phyloP scores from a whole-genome alignment of 2,888 invertebrate genomes.

The Lottia gigantea region DNA sequence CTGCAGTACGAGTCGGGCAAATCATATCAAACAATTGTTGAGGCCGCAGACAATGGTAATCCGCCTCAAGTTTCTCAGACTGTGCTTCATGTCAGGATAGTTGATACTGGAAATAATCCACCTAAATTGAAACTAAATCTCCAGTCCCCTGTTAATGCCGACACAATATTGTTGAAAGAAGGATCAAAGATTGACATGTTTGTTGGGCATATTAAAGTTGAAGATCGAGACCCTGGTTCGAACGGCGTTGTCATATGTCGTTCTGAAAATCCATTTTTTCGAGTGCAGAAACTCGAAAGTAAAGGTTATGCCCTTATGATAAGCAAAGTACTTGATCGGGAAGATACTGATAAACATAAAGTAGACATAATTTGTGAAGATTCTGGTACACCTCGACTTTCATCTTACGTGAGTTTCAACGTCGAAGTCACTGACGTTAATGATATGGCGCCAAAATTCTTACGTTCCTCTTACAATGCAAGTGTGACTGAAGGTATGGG shows the following conservation, averaged over 20 bases:
- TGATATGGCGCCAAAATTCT: slow-evolving; percentile 59
- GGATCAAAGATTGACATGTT: slow-evolving; percentile 40
- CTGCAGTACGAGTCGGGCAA: slow-evolving; percentile 31
- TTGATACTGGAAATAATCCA: slow-evolving; percentile 90
- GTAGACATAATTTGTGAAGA: slow-evolving; percentile 56
- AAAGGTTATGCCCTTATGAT: slow-evolving; percentile 38
- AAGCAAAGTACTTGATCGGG: slow-evolving; percentile 50
- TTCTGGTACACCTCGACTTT: slow-evolving; percentile 46
- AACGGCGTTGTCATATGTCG: slow-evolving; percentile 46
- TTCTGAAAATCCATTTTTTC: slow-evolving; percentile 29
- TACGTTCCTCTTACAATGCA: slow-evolving; percentile 40
- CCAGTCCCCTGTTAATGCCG: slow-evolving; percentile 21
- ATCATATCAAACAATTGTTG: slow-evolving; percentile 33
- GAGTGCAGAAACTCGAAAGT: slow-evolving; percentile 26
- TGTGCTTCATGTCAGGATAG: slow-evolving; percentile 70
- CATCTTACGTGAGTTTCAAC: slow-evolving; percentile 41
- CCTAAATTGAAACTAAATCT: slow-evolving; percentile 72
- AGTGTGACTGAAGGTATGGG: slow-evolving; percentile 55
- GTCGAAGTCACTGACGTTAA: slow-evolving; percentile 58
- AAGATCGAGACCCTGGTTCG: slow-evolving; percentile 46
- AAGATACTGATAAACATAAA: slow-evolving; percentile 43
- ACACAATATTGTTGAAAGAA: slow-evolving; percentile 36
- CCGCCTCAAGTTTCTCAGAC: slow-evolving; percentile 32
- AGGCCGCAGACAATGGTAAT: slow-evolving; percentile 33
- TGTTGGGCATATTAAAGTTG: slow-evolving; percentile 49